Evolutionary conservation across 2,797 vertebrate species (phyloP).

Genomic region (Halcyon badia): DNA sequence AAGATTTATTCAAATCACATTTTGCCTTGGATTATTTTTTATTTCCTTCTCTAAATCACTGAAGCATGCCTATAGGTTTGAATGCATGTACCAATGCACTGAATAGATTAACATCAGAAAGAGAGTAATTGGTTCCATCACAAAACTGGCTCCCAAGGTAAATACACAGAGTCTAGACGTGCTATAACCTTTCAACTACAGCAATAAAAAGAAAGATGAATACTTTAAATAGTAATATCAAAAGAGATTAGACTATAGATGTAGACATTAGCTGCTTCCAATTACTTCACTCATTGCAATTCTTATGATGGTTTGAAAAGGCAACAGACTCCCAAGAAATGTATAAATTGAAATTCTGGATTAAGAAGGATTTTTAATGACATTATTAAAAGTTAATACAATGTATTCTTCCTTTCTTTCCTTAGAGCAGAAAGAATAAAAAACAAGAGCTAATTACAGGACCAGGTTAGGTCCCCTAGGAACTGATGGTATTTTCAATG

Average conservation of each 20-base stretch:
- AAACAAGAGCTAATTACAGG: slow-evolving; percentile 3
- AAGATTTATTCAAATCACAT: neutral
- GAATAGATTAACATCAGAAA: slow-evolving; percentile 28
- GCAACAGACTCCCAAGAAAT: neutral
- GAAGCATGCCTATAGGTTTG: neutral
- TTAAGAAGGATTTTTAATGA: slow-evolving; percentile 31
- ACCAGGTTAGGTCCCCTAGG: neutral
- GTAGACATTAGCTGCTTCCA: neutral
- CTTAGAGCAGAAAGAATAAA: neutral
- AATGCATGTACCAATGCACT: rapidly evolving
- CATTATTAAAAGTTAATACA: slow-evolving; percentile 35
- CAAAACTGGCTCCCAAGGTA: slow-evolving; percentile 2
- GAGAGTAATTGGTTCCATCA: neutral
- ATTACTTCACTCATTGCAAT: neutral
- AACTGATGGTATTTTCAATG: neutral
- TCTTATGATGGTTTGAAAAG: neutral
- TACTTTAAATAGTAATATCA: neutral
- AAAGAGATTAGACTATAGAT: neutral
- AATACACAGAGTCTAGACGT: neutral
- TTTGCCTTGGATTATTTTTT: neutral
- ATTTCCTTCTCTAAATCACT: neutral
- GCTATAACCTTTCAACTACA: slow-evolving; percentile 30
- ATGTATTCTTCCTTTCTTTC: neutral
- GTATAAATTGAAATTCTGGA: slow-evolving; percentile 28
- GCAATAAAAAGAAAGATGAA: slow-evolving; percentile 12